Evolutionary conservation across 2,113 vertebrate genomes (phyloP), one percentile per base, ranked within the genome.

Genomic region (Syngnathus floridae): DNA sequence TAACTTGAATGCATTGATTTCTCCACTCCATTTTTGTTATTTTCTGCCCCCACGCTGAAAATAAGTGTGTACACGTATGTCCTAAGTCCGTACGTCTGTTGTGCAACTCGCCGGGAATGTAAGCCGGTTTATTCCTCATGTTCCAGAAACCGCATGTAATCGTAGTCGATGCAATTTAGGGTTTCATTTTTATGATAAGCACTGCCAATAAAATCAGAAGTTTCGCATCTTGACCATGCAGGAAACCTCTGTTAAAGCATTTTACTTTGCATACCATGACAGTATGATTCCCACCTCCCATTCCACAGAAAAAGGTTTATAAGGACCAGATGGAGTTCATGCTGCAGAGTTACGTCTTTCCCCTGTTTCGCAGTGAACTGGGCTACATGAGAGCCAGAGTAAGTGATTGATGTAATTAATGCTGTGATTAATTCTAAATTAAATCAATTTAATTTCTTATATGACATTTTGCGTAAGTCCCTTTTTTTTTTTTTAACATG

Each of bases 271-370:
- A 6, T 62, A 55, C 35, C 7, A 8, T 48, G 10, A 38, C 9
- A 0, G 12, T 64, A 5, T 45, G 43, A 45, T 60, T 52, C 17
- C 49, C 21, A 45, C 11, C 36, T 65, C 62, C 8, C 43, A 46
- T 31, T 1, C 35, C 71, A n/a, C 90, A 98, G 97, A 98, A 98
- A 87, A 98, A 98, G 85, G 93, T 99, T 76, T 98, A 99, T 78
- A 99, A 99, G 88, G 95, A 98, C 88, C 97, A 99, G 84, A 98
- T 99, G 97, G 97, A 98, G 87, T 95, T 94, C 76, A 98, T 99
- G 95, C 84, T 99, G 74, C 95, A 98, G 87, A 97, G 94, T 89
- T 95, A 99, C 7, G 97, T 99, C 72, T 99, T 99, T 81, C 94
- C 95, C 75, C 91, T 99, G 37, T 99, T 99, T 89, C 94, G 92